Percentiles rank a stretch among this genome's conserved stretches.
Conservation (phyloP, 2,888 invertebrate species). For the Watsonalla cultraria region DNA sequence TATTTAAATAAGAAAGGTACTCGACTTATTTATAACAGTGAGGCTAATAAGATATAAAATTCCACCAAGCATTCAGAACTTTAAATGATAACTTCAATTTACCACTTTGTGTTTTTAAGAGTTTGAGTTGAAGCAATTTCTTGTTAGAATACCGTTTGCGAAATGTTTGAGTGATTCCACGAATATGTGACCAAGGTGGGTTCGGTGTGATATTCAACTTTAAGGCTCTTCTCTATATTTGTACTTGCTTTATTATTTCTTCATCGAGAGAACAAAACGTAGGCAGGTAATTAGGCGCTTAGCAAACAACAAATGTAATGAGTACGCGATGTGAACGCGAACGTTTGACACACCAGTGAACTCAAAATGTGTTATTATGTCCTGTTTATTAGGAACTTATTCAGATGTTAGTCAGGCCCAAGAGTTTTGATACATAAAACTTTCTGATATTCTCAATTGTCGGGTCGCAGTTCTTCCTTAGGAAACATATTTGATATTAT, state of each 20-base stretch:
- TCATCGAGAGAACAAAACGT: slow-evolving; percentile 37
- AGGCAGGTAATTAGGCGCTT: slow-evolving; percentile 49
- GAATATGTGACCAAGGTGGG: not conserved
- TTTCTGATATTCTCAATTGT: no score
- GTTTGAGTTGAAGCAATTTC: no score
- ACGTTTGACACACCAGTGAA: slow-evolving; percentile 23
- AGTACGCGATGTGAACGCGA: slow-evolving; percentile 27
- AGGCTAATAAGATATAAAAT: no score
- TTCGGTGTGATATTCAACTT: slow-evolving; percentile 32
- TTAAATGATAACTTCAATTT: no score
- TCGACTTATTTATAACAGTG: no score
- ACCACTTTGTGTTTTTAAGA: no score
- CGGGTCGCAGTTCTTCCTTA: not conserved
- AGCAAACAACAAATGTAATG: slow-evolving; percentile 41
- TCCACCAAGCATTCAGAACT: no score
- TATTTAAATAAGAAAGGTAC: no score
- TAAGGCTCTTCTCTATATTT: slow-evolving; percentile 33
- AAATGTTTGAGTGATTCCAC: not conserved
- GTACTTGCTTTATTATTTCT: slow-evolving; percentile 40
- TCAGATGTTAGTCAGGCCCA: no score
- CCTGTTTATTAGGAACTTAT: not conserved
- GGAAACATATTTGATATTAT: not conserved
- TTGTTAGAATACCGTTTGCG: no score
- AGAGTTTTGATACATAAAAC: no score
- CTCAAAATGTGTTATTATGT: slow-evolving; percentile 19